These are phyloP conservation scores for Phrynosoma platyrhinos DNA, from an alignment of 2,113 vertebrate genomes.

Conservation along the genomic window DNA sequence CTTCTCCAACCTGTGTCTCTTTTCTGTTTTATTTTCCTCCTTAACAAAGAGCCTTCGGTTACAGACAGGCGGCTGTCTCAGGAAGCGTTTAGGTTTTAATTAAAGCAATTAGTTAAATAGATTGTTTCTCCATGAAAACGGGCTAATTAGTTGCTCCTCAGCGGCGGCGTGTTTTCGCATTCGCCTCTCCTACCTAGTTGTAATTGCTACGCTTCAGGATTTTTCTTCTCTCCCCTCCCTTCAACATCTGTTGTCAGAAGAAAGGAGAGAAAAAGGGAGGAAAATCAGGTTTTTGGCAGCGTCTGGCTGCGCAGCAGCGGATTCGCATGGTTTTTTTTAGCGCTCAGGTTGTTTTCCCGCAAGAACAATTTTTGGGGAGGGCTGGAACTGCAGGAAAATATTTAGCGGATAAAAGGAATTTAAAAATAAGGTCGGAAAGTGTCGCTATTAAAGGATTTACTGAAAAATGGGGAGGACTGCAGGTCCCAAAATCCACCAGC, in stretches of 20 bases:
- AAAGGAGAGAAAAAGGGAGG: constrained; percentile 28
- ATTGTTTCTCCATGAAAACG: background rate
- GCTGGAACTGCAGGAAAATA: no score
- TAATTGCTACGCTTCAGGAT: constrained; percentile 28
- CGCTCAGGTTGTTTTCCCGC: no score
- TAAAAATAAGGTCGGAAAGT: no score
- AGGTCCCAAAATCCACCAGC: no score
- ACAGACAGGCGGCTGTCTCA: background rate
- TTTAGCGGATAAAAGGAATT: no score
- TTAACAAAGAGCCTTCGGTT: background rate
- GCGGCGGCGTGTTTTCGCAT: background rate
- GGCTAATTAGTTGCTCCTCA: constrained; percentile 48
- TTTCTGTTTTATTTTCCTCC: background rate
- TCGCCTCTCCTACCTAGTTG: constrained; percentile 38
- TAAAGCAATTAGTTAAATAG: constrained; percentile 51
- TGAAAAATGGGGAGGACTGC: no score
- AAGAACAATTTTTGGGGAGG: no score
- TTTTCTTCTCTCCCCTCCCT: background rate
- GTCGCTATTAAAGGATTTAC: no score
- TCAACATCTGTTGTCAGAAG: constrained; percentile 67
- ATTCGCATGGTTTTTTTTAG: no score
- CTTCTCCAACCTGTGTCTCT: background rate
- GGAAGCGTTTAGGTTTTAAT: constrained; percentile 48
- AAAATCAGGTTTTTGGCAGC: no score
- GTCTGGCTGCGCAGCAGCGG: no score